Base-by-base conservation (phyloP, 2,113 vertebrate species). In the Vireo altiloquus region DNA sequence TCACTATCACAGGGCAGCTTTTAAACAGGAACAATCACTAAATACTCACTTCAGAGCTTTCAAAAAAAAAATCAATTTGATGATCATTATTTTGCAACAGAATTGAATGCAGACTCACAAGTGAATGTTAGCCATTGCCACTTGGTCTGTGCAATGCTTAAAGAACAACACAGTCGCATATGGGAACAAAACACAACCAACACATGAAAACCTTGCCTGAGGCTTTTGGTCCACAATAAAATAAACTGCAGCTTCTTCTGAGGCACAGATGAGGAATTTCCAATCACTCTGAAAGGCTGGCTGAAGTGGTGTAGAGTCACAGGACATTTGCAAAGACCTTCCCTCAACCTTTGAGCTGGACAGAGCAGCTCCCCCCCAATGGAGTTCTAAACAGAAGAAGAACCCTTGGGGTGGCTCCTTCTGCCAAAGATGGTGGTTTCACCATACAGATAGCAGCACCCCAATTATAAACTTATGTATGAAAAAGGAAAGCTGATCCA, bases 1-100 rank as follows among this genome's bases (percentile, higher is more conserved):
- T 84, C 56, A 28, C 31, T 76, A 65, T 46, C 76, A 76, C 42
- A 64, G 2, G 19, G 28, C 40, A 80, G 44, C 39, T 80, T 85
- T 88, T 78, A 89, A 78, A 89, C 23, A 75, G 47, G 30, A 24
- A 70, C 56, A 59, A 59, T 56, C 64, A 77, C 39, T 7, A 82
- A 81, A 61, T 54, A 75, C 47, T 75, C 60, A 77, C 66, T 78
- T 77, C 46, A 81, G 50, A 70, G 52, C 47, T 61, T 75, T 33
- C 9, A 35, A 86, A 81, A 72, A 54, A 86, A 75, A 81, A 81
- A 83, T 87, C 57, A 37, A 92, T 79, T 68, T 64, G 39, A 89
- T 83, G 35, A 86, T 80, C 46, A 83, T 37, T 63, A 77, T 83
- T 89, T 83, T 86, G 19, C 61, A 75, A 42, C 6, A 11, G 16